phyloP scores from a whole-genome alignment of 2,888 invertebrate genomes.

The Abrostola tripartita region DNA sequence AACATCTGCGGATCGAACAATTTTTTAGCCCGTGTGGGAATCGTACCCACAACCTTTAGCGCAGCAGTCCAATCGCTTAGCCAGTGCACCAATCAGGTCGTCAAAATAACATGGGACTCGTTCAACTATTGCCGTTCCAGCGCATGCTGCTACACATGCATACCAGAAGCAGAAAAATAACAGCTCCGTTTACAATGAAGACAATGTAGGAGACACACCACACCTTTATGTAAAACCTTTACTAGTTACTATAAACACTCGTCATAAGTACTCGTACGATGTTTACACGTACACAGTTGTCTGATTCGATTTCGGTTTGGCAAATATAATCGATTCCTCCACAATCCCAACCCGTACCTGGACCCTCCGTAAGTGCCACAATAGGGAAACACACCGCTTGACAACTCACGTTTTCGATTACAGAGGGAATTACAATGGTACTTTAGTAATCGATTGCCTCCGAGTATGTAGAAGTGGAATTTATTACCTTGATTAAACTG shows the following conservation, averaged over 20 bases:
- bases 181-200: no score
- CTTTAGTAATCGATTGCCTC: background rate
- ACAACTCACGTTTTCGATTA: constrained; percentile 22
- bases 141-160: no score
- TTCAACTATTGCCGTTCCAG: no score
- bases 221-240: no score
- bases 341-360: constrained; percentile 33
- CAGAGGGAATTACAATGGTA: constrained; percentile 8
- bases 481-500: constrained; percentile 1
- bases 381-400: constrained; percentile 30
- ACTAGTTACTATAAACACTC: constrained; percentile 13
- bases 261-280: constrained; percentile 12
- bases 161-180: no score
- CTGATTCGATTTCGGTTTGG: constrained; percentile 42
- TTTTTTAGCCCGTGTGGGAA: no score
- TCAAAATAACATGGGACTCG: no score
- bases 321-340: constrained; percentile 47
- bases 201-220: no score
- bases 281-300: constrained; percentile 46
- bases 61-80: no score
- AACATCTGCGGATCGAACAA: no score
- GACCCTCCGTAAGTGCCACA: constrained; percentile 41
- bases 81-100: no score
- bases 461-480: background rate
- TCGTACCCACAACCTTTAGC: no score